Evolutionary conservation across 2,888 invertebrate genomes (phyloP).

Genomic region (Helleia helle): DNA sequence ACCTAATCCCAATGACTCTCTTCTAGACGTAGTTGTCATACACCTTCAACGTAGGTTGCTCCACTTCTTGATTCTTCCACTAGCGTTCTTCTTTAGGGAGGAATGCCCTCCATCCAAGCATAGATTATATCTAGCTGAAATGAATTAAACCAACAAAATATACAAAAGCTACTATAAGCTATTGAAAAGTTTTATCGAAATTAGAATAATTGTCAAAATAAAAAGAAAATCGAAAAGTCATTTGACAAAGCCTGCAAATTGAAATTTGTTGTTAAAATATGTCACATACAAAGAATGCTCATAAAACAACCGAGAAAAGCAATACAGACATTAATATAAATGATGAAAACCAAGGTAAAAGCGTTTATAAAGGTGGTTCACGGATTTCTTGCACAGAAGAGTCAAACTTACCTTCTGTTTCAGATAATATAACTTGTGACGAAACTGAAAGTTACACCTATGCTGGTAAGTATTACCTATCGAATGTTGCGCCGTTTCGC

Average conservation of each 20-base stretch:
- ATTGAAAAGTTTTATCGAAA: conserved; percentile 27
- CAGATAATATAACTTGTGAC: conserved; percentile 44
- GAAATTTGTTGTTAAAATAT: conserved; percentile 70
- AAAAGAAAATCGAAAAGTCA: conserved; percentile 57
- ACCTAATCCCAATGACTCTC: no score
- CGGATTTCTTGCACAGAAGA: background rate
- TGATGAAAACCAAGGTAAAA: conserved; percentile 46
- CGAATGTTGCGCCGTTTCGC: no score
- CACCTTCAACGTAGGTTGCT: no score
- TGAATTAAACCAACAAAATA: no score
- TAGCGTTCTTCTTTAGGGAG: no score
- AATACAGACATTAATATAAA: conserved; percentile 39
- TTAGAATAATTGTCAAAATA: conserved; percentile 53
- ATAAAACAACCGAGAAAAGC: conserved; percentile 55
- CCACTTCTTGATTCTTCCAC: no score
- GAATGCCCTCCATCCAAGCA: no score
- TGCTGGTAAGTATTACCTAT: conserved; percentile 48
- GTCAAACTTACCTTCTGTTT: conserved; percentile 28
- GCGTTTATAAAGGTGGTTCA: background rate
- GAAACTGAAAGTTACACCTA: conserved; percentile 48
- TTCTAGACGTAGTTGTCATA: no score
- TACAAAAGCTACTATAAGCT: no score
- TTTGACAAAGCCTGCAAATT: conserved; percentile 62
- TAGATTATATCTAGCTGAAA: no score
- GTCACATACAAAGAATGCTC: conserved; percentile 62